Evolutionary conservation across 2,113 vertebrate genomes (phyloP).

Genomic region (Centropristis striata): DNA sequence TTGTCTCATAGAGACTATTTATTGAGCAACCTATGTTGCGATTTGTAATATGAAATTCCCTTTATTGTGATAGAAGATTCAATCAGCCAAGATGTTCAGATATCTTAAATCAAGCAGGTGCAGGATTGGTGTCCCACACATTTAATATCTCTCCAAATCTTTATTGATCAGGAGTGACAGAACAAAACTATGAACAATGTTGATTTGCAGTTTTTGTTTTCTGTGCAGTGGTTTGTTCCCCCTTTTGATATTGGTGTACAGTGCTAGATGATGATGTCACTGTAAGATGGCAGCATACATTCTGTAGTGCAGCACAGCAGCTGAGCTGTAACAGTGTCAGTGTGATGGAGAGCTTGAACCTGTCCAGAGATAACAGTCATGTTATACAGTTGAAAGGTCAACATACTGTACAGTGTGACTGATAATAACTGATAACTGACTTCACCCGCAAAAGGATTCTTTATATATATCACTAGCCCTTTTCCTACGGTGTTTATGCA

Average conservation of each 20-base stretch:
- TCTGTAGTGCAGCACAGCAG: neutral
- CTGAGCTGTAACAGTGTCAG: neutral
- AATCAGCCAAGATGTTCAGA: neutral
- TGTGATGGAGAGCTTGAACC: neutral
- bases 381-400: no score
- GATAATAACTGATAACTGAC: no score
- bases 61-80: no score
- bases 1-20: no score
- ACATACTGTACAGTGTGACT: no score
- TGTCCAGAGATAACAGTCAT: neutral
- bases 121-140: neutral
- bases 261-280: neutral
- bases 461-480: no score
- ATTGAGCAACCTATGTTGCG: no score
- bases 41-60: no score
- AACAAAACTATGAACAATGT: neutral
- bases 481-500: no score
- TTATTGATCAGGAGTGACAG: neutral
- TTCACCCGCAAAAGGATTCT: no score
- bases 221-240: neutral
- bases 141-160: neutral
- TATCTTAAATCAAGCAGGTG: neutral
- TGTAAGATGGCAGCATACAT: neutral
- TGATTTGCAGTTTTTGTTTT: neutral
- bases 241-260: neutral